Percentiles rank a stretch among this genome's conserved stretches.
These are phyloP conservation scores for Hirtodrosophila trivittata DNA, from an alignment of 2,888 invertebrate genomes.

Conservation along the genomic window DNA sequence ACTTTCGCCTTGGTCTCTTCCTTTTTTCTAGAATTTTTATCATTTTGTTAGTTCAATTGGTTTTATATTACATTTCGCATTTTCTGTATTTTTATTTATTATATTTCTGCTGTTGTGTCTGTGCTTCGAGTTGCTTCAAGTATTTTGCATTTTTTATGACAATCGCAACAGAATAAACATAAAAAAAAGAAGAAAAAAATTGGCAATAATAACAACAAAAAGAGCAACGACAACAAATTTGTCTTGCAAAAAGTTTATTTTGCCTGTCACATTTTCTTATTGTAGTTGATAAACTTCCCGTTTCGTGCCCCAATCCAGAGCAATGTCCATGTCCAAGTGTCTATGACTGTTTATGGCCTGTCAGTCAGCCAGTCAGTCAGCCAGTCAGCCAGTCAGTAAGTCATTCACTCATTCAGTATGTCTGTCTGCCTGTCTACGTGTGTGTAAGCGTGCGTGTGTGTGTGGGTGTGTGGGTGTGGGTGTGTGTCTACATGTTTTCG, in stretches of 20 bases:
- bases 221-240: slow-evolving; percentile 45
- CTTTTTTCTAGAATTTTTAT: slow-evolving; percentile 35
- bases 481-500: slow-evolving; percentile 62
- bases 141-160: slow-evolving; percentile 67
- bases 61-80: slow-evolving; percentile 48
- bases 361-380: slow-evolving; percentile 50
- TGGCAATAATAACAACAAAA: slow-evolving; percentile 26
- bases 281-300: slow-evolving; percentile 74
- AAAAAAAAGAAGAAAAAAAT: slow-evolving; percentile 10
- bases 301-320: slow-evolving; percentile 49
- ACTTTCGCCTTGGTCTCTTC: slow-evolving; percentile 40
- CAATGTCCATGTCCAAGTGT: slow-evolving; percentile 68
- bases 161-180: slow-evolving; percentile 37
- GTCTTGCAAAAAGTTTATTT: slow-evolving; percentile 58
- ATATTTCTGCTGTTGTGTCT: slow-evolving; percentile 3
- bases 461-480: slow-evolving; percentile 22
- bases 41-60: slow-evolving; percentile 51
- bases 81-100: slow-evolving; percentile 9
- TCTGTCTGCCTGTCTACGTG: slow-evolving; percentile 1
- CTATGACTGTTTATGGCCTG: slow-evolving; percentile 75
- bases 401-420: neutral
- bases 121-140: slow-evolving; percentile 43
- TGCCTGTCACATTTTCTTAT: slow-evolving; percentile 76
- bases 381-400: slow-evolving; percentile 2
- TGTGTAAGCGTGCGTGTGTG: slow-evolving; percentile 4